phyloP scores from a whole-genome alignment of 2,888 invertebrate species.

The Nemoura dubitans region DNA sequence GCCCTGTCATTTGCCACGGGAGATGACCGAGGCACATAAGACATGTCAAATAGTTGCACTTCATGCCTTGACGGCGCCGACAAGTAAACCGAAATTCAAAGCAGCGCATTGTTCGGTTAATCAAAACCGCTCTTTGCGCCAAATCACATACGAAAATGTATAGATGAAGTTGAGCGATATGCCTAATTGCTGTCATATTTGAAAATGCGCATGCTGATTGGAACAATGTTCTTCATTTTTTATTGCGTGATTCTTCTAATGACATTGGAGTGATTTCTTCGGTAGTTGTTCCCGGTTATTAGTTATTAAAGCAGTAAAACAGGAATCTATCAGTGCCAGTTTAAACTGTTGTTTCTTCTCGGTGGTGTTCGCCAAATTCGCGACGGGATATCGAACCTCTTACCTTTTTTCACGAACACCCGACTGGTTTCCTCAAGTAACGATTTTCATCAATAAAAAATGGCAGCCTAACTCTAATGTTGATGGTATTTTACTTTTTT shows the following conservation, averaged over 20 bases:
- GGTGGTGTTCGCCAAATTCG: constrained; percentile 25
- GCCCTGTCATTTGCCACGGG: not conserved
- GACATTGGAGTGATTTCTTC: constrained; percentile 29
- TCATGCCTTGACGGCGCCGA: not conserved
- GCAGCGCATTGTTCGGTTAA: not conserved
- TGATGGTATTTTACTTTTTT: constrained; percentile 36
- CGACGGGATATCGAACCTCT: constrained; percentile 37
- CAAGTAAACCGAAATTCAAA: not conserved
- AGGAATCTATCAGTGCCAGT: constrained; percentile 43
- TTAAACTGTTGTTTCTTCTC: constrained; percentile 41
- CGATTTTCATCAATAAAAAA: constrained; percentile 42
- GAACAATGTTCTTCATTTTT: constrained; percentile 15
- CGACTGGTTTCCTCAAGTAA: constrained; percentile 35
- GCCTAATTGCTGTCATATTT: constrained; percentile 3
- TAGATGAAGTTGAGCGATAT: not conserved
- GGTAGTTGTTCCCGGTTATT: constrained; percentile 39
- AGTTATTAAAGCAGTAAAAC: constrained; percentile 41
- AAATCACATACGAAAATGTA: not conserved
- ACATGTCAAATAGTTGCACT: not conserved
- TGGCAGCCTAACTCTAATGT: constrained; percentile 34
- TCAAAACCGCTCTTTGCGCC: not conserved
- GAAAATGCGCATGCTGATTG: not conserved
- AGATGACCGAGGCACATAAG: constrained; percentile 7
- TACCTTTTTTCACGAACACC: constrained; percentile 22
- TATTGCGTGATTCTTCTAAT: constrained; percentile 29